Percentiles rank a stretch among this genome's conserved stretches.
These are phyloP conservation scores for Crax fasciolata DNA, from an alignment of 2,797 vertebrate species.

Conservation along the genomic window DNA sequence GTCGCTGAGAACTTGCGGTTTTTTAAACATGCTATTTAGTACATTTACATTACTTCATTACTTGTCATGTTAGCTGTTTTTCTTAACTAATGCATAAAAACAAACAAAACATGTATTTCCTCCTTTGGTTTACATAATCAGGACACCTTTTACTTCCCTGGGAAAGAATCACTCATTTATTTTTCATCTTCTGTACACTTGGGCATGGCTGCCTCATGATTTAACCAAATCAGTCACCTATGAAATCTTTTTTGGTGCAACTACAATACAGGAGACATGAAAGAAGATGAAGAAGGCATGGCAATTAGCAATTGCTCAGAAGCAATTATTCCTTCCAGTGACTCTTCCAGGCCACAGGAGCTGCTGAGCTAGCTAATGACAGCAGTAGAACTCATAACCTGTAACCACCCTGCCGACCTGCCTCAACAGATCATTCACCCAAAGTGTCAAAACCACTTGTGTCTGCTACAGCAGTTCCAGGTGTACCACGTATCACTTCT, in stretches of 20 bases:
- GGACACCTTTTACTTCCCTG: background rate
- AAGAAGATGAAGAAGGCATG: background rate
- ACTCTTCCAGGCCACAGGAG: background rate
- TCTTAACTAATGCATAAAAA: background rate
- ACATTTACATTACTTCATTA: background rate
- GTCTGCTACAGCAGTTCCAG: background rate
- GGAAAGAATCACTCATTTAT: background rate
- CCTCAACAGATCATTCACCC: constrained; percentile 2
- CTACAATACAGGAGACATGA: background rate
- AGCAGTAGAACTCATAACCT: background rate
- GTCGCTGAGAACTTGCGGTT: background rate
- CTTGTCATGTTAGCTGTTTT: background rate
- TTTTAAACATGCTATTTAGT: background rate
- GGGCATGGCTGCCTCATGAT: background rate
- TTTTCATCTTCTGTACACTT: background rate
- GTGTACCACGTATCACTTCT: background rate
- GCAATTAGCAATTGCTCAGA: constrained; percentile 11
- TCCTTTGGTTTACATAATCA: background rate
- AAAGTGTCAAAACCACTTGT: background rate
- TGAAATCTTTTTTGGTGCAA: background rate
- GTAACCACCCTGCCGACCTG: background rate
- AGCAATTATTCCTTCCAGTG: constrained; percentile 20
- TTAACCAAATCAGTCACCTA: background rate
- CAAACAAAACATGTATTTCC: background rate
- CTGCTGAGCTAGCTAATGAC: constrained; percentile 38